A percentile compares a stretch with the other conserved stretches of the same genome.
Evolutionary conservation across 1,140 invertebrate genomes (phyloP).

Genomic region (Lepidurus packardi): DNA sequence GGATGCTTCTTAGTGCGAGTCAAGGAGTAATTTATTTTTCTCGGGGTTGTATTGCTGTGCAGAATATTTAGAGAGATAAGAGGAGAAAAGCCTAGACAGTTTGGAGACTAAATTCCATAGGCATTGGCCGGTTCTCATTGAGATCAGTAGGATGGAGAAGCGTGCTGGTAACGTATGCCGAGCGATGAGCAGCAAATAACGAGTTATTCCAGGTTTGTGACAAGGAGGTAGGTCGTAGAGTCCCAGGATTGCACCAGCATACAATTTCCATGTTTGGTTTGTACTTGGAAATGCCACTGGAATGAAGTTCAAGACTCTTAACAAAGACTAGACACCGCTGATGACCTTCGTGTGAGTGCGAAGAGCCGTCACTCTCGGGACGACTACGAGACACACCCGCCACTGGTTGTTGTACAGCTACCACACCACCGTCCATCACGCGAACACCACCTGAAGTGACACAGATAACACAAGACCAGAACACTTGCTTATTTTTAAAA

Average conservation of each 20-base stretch:
- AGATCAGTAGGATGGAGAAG: background rate
- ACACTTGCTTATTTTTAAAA: background rate
- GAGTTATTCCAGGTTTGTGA: background rate
- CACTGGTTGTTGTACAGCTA: background rate
- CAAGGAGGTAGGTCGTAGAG: background rate
- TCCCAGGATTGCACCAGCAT: background rate
- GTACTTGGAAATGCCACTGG: background rate
- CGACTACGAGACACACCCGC: constrained; percentile 9
- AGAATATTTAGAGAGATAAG: background rate
- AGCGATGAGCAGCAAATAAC: background rate
- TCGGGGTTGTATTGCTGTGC: background rate
- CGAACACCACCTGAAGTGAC: constrained; percentile 13
- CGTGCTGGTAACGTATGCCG: background rate
- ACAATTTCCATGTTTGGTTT: background rate
- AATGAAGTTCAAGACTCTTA: background rate
- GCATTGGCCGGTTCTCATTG: background rate
- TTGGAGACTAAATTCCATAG: constrained; percentile 4
- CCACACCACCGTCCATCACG: background rate
- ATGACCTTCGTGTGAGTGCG: constrained; percentile 32
- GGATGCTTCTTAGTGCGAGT: too few relatives aligned
- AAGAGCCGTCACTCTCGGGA: constrained; percentile 8
- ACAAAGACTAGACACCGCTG: constrained; percentile 32
- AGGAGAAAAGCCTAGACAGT: background rate
- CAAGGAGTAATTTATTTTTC: background rate
- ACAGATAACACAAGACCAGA: constrained; percentile 5